A percentile compares a stretch with the other conserved stretches of the same genome.
phyloP scores from a whole-genome alignment of 2,113 vertebrate genomes.

The Notothenia coriiceps region DNA sequence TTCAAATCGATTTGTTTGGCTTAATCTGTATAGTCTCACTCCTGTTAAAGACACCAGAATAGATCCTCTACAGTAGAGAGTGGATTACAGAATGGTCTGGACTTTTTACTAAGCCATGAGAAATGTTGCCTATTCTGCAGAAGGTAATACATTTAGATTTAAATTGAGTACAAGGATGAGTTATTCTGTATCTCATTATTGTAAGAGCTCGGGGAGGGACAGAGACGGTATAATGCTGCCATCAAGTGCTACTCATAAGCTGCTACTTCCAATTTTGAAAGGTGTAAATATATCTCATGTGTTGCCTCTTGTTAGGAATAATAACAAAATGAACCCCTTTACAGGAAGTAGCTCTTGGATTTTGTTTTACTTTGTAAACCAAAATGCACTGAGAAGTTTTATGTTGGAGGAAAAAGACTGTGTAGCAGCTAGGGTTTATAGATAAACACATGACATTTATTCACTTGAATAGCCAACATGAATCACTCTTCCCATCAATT shows the following conservation, averaged over 20 bases:
- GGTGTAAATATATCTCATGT: constrained; percentile 36
- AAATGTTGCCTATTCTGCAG: constrained; percentile 24
- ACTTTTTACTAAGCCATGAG: constrained; percentile 16
- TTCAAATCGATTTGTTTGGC: constrained; percentile 1
- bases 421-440: neutral
- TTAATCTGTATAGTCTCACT: constrained; percentile 35
- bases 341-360: constrained; percentile 12
- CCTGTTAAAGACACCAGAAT: constrained; percentile 7
- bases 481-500: neutral
- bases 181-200: constrained; percentile 52
- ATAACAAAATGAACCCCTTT: constrained; percentile 44
- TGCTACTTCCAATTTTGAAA: constrained; percentile 43
- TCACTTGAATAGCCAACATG: neutral
- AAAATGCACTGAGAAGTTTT: constrained; percentile 1
- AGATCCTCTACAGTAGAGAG: constrained; percentile 18
- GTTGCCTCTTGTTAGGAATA: constrained; percentile 34
- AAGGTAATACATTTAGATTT: constrained; percentile 45
- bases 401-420: neutral
- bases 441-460: neutral
- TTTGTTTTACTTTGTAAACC: constrained; percentile 40
- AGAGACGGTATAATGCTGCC: constrained; percentile 71
- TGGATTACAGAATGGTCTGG: constrained; percentile 32
- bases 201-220: constrained; percentile 33
- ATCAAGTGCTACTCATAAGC: constrained; percentile 72
- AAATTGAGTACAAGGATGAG: constrained; percentile 44